phyloP scores from a whole-genome alignment of 2,888 invertebrate genomes.

The Phengaris arion region DNA sequence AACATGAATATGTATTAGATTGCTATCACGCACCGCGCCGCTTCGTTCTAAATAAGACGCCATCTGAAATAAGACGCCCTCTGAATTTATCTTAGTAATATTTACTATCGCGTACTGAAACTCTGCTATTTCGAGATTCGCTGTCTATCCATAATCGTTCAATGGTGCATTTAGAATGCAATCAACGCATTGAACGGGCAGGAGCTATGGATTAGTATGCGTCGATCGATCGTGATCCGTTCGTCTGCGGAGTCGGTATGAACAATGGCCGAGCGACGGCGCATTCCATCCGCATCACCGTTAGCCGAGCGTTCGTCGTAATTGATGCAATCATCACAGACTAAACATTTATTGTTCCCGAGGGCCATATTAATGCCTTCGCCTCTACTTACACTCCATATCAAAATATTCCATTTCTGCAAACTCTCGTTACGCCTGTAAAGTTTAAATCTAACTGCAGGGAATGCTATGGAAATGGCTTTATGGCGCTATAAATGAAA shows the following conservation, averaged over 20 bases:
- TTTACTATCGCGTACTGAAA: conserved; percentile 21
- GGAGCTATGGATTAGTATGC: conserved; percentile 51
- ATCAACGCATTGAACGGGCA: conserved; percentile 16
- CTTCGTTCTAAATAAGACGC: conserved; percentile 28
- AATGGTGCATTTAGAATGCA: conserved; percentile 11
- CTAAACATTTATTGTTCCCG: conserved; percentile 27
- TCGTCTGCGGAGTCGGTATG: conserved; percentile 57
- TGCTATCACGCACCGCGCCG: conserved; percentile 24
- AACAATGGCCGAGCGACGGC: conserved; percentile 63
- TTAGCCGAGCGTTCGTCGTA: conserved; percentile 56
- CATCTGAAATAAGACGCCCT: conserved; percentile 24
- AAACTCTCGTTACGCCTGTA: conserved; percentile 26
- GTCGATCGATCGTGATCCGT: conserved; percentile 56
- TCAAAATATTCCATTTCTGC: not conserved
- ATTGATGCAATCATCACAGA: conserved; percentile 56
- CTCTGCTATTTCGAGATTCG: not conserved
- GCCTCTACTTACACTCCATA: not conserved
- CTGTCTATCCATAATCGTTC: conserved; percentile 10
- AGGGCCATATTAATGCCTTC: not conserved
- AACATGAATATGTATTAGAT: conserved; percentile 33
- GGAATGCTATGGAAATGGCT: conserved; percentile 29
- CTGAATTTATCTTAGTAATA: conserved; percentile 29
- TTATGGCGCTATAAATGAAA: conserved; percentile 46
- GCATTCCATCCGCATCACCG: conserved; percentile 70
- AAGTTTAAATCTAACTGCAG: conserved; percentile 30